These are phyloP conservation scores for Euura saliciscinereae DNA, from an alignment of 1,140 invertebrate genomes.

Conservation along the genomic window DNA sequence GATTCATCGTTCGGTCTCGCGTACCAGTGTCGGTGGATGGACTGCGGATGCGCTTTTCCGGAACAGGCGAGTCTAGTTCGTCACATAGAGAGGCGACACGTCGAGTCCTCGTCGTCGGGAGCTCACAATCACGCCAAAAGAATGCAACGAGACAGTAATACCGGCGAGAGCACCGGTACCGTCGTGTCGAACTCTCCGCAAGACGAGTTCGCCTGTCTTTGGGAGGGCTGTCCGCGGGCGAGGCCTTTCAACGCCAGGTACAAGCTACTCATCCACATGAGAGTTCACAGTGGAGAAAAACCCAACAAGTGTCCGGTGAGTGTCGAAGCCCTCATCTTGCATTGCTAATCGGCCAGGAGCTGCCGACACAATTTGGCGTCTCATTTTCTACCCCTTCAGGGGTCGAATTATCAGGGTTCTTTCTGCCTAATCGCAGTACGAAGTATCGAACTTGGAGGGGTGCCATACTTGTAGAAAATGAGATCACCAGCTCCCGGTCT, in stretches of 20 bases:
- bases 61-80: slow-evolving; percentile 82
- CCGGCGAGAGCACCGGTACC: background rate
- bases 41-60: slow-evolving; percentile 79
- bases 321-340: slow-evolving; percentile 28
- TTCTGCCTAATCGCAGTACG: too few relatives aligned
- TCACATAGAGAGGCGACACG: slow-evolving; percentile 91
- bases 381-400: too few relatives aligned
- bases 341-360: too few relatives aligned
- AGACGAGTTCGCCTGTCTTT: slow-evolving; percentile 92
- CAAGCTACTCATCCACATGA: slow-evolving; percentile 95
- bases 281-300: slow-evolving; percentile 94
- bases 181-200: slow-evolving; percentile 27
- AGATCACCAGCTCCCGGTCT: too few relatives aligned
- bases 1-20: slow-evolving; percentile 20
- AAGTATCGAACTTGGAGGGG: too few relatives aligned
- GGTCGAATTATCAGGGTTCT: too few relatives aligned
- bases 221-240: slow-evolving; percentile 85
- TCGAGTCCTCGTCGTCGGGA: slow-evolving; percentile 67
- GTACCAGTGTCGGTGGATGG: slow-evolving; percentile 81
- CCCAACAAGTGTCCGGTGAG: slow-evolving; percentile 95
- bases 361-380: too few relatives aligned
- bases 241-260: slow-evolving; percentile 95
- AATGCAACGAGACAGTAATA: slow-evolving; percentile 27
- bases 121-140: slow-evolving; percentile 39
- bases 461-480: too few relatives aligned